phyloP scores from a whole-genome alignment of 2,113 vertebrate genomes.

The Spermophilus dauricus region DNA sequence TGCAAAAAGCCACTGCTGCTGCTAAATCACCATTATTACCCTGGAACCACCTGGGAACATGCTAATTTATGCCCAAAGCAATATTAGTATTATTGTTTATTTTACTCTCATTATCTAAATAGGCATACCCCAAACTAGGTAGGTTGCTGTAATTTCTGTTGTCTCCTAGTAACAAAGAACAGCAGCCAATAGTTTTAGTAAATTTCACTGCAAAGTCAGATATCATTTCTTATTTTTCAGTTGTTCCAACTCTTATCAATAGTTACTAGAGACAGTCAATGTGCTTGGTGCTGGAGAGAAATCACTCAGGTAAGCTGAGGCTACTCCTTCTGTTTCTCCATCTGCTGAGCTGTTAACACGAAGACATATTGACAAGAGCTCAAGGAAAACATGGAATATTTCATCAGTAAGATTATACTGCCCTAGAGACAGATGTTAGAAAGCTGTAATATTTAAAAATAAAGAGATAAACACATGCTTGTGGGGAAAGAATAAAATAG shows the following conservation, averaged over 20 bases:
- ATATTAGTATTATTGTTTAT: slow-evolving; percentile 45
- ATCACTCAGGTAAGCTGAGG: slow-evolving; percentile 89
- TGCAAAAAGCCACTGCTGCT: not conserved
- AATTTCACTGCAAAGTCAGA: not conserved
- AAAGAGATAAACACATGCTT: slow-evolving; percentile 92
- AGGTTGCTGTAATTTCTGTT: slow-evolving; percentile 8
- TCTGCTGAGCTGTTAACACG: slow-evolving; percentile 91
- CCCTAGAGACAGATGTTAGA: slow-evolving; percentile 93
- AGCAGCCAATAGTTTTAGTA: not conserved
- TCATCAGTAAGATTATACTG: slow-evolving; percentile 93
- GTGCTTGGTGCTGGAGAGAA: slow-evolving; percentile 73
- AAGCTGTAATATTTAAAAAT: slow-evolving; percentile 92
- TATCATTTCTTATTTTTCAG: slow-evolving; percentile 56
- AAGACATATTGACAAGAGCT: slow-evolving; percentile 93
- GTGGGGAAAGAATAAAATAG: slow-evolving; percentile 83
- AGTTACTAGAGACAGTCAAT: slow-evolving; percentile 36
- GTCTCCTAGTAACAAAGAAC: slow-evolving; percentile 50
- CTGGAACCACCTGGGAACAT: not conserved
- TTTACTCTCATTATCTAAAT: slow-evolving; percentile 64
- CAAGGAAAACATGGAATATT: slow-evolving; percentile 93
- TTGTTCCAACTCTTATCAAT: slow-evolving; percentile 3
- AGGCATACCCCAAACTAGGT: not conserved
- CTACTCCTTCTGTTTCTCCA: slow-evolving; percentile 87
- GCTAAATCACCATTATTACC: not conserved
- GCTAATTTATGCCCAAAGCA: not conserved